Evolutionary conservation across 2,113 vertebrate species (phyloP).

Genomic region (Limnothrissa miodon): DNA sequence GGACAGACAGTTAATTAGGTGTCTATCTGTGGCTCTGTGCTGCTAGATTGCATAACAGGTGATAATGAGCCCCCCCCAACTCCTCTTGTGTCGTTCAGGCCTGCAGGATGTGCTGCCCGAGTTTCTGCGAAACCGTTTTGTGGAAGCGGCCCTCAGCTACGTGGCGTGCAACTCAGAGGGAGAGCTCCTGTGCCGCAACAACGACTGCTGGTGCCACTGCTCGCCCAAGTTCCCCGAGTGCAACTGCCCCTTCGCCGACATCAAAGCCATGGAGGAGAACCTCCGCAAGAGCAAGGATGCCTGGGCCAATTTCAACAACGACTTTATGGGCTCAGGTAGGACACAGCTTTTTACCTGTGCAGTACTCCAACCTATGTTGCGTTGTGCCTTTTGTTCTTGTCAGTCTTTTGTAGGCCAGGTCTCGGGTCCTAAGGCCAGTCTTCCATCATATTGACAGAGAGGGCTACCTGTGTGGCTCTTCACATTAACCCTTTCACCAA

Average conservation of each 20-base stretch:
- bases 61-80: not conserved
- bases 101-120: slow-evolving; percentile 90
- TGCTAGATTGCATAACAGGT: slow-evolving; percentile 5
- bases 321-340: slow-evolving; percentile 93
- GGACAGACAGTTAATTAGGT: not conserved
- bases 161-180: slow-evolving; percentile 93
- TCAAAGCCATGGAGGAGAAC: slow-evolving; percentile 90
- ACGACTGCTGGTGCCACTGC: slow-evolving; percentile 94
- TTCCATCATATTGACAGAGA: not conserved
- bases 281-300: slow-evolving; percentile 81
- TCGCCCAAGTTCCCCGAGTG: slow-evolving; percentile 83
- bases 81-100: slow-evolving; percentile 65
- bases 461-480: not conserved
- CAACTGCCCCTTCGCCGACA: slow-evolving; percentile 89
- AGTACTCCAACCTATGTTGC: not conserved
- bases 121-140: slow-evolving; percentile 86
- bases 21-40: slow-evolving; percentile 9
- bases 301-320: slow-evolving; percentile 81
- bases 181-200: slow-evolving; percentile 84
- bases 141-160: slow-evolving; percentile 92
- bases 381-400: not conserved
- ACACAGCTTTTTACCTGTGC: not conserved
- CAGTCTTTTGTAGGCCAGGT: slow-evolving; percentile 1
- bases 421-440: too few species aligned
- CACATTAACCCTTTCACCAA: not conserved